Evolutionary conservation across 2,797 vertebrate species (phyloP), one percentile per base, ranked within the genome.

Genomic region (Anas bahamensis): DNA sequence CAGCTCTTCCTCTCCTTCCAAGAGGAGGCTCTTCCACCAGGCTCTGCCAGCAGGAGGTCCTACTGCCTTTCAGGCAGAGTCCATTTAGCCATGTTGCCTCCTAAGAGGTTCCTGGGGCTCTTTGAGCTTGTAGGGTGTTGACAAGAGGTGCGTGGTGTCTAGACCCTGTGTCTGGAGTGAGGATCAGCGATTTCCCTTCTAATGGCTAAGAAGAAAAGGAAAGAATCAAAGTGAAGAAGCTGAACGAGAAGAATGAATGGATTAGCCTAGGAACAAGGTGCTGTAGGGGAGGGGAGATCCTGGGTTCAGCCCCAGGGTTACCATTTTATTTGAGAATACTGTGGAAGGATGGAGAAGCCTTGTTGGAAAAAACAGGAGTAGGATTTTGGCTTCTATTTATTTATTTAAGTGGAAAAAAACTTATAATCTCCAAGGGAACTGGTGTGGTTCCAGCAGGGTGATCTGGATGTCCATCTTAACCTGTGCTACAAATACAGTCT

Each of bases 401-500:
- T 68, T 68, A 8, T 44, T 65, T n/a, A 44, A n/a, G 63, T 17
- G 31, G 22, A 46, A 65, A n/a, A 39, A 21, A n/a, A 14, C 10
- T 23, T 46, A 46, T 65, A 46, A 75, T 57, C 66, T 77, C 7
- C 59, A 2, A 75, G 22, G 21, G 18, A 76, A 61, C 39, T 48
- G 29, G 4, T 71, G 44, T 69, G 53, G 26, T 59, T 71, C 10
- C 10, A 55, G n/a, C 14, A 10, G 23, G 15, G 74, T 65, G 19
- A 35, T 66, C n/a, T 64, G 42, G 22, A 46, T 90, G 11, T 7
- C 42, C 13, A n/a, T 77, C 65, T 37, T 1, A 0, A 0, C 17
- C 1, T 31, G 29, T 59, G 42, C 9, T 71, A 11, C 28, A 37
- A 41, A 21, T n/a, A 63, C 9, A 60, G 39, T 31, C 72, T 71